Percentiles rank a stretch among this genome's conserved stretches.
Evolutionary conservation across 2,888 invertebrate genomes (phyloP).

Genomic region (Tetragnatha montana): DNA sequence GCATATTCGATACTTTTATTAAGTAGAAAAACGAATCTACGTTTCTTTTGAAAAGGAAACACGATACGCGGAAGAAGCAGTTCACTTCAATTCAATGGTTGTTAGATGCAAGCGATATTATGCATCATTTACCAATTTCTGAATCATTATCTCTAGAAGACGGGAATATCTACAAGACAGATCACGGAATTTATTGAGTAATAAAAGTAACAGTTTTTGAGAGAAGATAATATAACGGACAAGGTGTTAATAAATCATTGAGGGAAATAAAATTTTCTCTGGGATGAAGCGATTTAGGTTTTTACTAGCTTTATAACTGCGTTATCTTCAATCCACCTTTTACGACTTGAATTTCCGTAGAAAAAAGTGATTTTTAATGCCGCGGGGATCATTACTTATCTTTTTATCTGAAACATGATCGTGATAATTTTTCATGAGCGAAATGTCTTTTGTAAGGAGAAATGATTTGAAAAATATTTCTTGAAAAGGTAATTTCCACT

Average conservation of each 20-base stretch:
- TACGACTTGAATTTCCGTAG: not conserved
- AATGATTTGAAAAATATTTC: too few species aligned
- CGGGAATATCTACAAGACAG: not conserved
- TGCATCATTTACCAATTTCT: conserved; percentile 1
- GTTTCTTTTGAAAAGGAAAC: not conserved
- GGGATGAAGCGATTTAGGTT: not conserved
- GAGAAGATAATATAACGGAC: not conserved
- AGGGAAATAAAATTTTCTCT: not conserved
- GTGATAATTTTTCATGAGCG: not conserved
- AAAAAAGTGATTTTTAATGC: not conserved
- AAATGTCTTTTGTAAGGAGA: too few species aligned
- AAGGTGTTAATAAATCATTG: not conserved
- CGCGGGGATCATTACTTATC: not conserved
- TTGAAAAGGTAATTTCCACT: too few species aligned
- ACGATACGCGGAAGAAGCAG: not conserved
- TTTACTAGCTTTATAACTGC: not conserved
- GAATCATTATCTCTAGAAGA: not conserved
- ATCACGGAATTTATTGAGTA: not conserved
- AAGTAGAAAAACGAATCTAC: not conserved
- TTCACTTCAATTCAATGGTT: not conserved
- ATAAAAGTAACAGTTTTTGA: not conserved
- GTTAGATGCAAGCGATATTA: not conserved
- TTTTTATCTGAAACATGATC: not conserved
- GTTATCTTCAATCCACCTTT: not conserved
- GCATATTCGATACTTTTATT: not conserved